Percentiles rank a stretch among this genome's conserved stretches.
Conservation (phyloP, 2,113 vertebrate genomes). For the Chauna torquata region DNA sequence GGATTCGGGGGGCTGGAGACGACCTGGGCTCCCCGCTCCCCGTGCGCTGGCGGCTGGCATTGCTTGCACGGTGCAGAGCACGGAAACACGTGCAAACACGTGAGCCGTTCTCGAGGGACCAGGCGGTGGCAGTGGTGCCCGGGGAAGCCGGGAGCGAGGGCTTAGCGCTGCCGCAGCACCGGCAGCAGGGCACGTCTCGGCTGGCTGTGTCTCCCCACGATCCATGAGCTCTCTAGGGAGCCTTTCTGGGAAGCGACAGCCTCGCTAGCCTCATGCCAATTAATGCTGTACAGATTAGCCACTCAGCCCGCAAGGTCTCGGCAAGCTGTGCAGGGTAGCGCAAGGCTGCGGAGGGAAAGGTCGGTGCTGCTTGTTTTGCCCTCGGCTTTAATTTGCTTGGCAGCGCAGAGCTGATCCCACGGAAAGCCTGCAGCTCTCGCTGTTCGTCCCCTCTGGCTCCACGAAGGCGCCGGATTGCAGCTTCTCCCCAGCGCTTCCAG, state of each 20-base stretch:
- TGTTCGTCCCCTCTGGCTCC: neutral
- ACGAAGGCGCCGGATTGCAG: neutral
- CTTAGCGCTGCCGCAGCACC: neutral
- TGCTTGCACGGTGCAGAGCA: neutral
- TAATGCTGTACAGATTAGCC: neutral
- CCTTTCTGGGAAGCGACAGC: neutral
- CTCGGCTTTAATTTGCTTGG: neutral
- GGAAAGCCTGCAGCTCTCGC: neutral
- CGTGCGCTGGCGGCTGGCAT: neutral
- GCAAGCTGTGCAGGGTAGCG: neutral
- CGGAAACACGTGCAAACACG: too few relatives aligned
- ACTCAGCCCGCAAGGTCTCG: too few relatives aligned
- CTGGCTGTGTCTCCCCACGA: neutral
- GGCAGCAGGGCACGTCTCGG: neutral
- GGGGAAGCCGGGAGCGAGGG: too few relatives aligned
- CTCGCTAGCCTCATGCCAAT: neutral
- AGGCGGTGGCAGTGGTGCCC: neutral
- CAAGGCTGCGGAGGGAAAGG: neutral
- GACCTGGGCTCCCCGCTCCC: neutral
- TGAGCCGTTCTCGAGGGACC: too few relatives aligned
- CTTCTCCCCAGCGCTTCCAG: neutral
- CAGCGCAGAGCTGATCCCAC: neutral
- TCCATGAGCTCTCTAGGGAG: neutral
- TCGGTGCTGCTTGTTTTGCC: neutral
- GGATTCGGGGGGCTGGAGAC: neutral